Base-by-base conservation (phyloP, 2,113 vertebrate genomes). In the Porphyrio hochstetteri region DNA sequence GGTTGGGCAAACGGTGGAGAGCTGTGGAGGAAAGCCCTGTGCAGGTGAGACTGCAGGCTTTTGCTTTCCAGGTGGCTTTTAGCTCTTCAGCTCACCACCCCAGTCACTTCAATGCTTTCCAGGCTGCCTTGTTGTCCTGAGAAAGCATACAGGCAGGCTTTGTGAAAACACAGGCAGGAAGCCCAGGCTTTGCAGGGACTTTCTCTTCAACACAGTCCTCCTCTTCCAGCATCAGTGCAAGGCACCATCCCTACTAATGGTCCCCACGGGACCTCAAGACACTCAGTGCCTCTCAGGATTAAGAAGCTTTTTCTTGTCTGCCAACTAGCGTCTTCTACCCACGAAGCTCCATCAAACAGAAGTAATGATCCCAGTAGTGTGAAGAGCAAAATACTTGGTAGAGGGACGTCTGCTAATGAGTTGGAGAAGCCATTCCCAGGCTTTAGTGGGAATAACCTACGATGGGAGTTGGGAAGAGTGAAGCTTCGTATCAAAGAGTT, bases 341-440 rank as follows among this genome's bases (percentile, higher is more conserved):
- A 0, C 55, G 76, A 86, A 96, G 7, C 23, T 57, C 69, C 78
- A 50, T 95, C 71, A 91, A 40, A 86, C 5, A 7, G 27, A 94
- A 86, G 57, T 78, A 78, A 83, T 67, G 65, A 92, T 89, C 59
- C 70, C 74, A 76, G 2, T 4, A 74, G 85, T 0, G 0, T 70
- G 60, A 76, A 80, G 57, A 64, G 79, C 79, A 90, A 97, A 96
- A 96, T 92, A 92, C 70, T 50, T 93, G 75, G 81, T 88, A 28
- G 78, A 84, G 65, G 68, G 76, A 80, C 55, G 13, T 63, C 80
- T 92, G 65, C 81, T 96, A 96, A 92, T 1, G 19, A 92, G 72
- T 40, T 91, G 87, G 74, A 90, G 85, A n/a, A 80, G 70, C 64
- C 5, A 7, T 78, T 95, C 74, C 82, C 52, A 42, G 86, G 83